These are phyloP conservation scores for Herpetotheres cachinnans DNA, from an alignment of 2,113 vertebrate genomes.

Conservation along the genomic window DNA sequence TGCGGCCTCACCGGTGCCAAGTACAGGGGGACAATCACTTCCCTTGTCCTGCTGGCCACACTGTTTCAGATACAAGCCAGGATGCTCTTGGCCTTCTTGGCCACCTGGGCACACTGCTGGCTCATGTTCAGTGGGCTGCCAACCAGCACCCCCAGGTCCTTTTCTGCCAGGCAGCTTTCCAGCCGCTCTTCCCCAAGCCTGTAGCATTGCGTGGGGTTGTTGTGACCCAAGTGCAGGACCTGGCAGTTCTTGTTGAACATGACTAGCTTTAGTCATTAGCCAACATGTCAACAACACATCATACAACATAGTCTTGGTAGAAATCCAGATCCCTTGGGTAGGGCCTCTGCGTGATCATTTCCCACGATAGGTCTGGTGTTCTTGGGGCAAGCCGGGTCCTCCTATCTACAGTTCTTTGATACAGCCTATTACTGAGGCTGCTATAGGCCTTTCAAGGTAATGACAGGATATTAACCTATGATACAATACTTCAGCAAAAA, in stretches of 20 bases:
- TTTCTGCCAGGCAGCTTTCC: no score
- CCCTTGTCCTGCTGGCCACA: no score
- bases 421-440: neutral
- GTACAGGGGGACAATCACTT: no score
- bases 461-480: neutral
- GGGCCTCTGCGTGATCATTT: neutral
- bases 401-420: neutral
- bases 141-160: no score
- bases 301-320: neutral
- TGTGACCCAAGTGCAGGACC: no score
- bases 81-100: no score
- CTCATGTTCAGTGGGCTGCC: no score
- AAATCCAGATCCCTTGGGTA: neutral
- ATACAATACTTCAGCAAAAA: neutral
- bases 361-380: neutral
- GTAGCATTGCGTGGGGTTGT: no score
- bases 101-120: no score
- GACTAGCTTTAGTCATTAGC: neutral
- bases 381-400: neutral
- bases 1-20: no score
- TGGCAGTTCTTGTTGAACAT: neutral
- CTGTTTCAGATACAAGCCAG: no score
- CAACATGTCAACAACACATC: neutral
- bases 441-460: neutral
- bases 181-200: no score